Evolutionary conservation across 2,888 invertebrate species (phyloP), one percentile per base, ranked within the genome.

Genomic region (Heliconius cydno): DNA sequence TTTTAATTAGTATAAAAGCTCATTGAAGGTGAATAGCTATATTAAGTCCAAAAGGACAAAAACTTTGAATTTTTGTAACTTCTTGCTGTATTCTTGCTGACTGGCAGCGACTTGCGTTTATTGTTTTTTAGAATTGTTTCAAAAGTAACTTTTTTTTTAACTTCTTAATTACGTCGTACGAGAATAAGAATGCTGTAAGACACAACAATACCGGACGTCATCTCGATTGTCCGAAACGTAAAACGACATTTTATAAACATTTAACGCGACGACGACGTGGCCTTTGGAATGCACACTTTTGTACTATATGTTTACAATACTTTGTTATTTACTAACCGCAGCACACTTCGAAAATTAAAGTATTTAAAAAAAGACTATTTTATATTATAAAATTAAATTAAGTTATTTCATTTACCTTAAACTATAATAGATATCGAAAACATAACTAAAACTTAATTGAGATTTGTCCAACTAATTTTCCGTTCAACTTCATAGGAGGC

Each of bases 201-300:
- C 13, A 57, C 57, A 73, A 73, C 73, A 73, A 73, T 38, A 73
- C 25, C 7, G 60, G 81, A 77, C 77, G 67, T 77, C 75, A 74
- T 78, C 70, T 82, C 80, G 79, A 81, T 82, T 82, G 80, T 82
- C 73, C 65, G 28, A 73, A 76, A 80, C 79, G 77, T 77, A 79
- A 77, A 76, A 60, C 25, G 78, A 78, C 78, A 80, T 80, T 79
- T 76, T 68, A 78, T 76, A 82, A 82, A 81, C 79, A 82, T 74
- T 68, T 73, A 73, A 57, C 57, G 9, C 38, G 38, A 25, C 70
- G 25, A 41, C 52, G 41, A 70, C 70, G 70, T 46, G 41, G 28
- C 79, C 67, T 71, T 75, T 68, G 77, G 77, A 72, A 72, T 79
- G 46, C 65, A 74, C 66, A 22, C 75, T 46, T 72, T 72, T 73